Conservation (phyloP, 1,140 invertebrate genomes). For the Diorhabda sublineata region DNA sequence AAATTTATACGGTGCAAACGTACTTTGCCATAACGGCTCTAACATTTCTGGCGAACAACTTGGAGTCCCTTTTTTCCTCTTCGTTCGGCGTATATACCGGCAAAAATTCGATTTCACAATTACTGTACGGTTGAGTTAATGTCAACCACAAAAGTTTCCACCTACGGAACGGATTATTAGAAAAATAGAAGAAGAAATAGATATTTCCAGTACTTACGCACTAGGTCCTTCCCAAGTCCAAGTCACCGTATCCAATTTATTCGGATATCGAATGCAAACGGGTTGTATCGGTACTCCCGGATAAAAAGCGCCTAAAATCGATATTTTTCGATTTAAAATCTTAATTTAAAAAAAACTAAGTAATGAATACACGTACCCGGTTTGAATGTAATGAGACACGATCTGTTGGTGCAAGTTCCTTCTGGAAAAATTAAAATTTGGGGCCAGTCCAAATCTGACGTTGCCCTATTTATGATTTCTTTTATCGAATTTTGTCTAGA, state of each 20-base stretch:
- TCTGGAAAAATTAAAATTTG: constrained; percentile 93
- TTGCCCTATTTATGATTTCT: constrained; percentile 82
- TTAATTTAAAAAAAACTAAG: neutral
- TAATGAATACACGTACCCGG: constrained; percentile 54
- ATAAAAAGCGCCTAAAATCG: constrained; percentile 62
- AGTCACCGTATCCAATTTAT: constrained; percentile 86
- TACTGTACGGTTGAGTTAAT: constrained; percentile 83
- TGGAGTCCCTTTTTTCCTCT: constrained; percentile 81
- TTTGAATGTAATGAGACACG: constrained; percentile 93
- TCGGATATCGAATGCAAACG: constrained; percentile 87
- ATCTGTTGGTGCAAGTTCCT: constrained; percentile 92
- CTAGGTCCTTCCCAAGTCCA: constrained; percentile 98
- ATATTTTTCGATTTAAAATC: too few species aligned
- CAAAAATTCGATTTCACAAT: constrained; percentile 90
- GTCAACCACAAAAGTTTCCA: constrained; percentile 85
- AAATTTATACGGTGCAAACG: constrained; percentile 42
- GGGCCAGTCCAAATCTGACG: constrained; percentile 84
- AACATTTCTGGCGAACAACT: constrained; percentile 88
- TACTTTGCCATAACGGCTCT: constrained; percentile 87
- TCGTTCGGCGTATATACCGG: constrained; percentile 87
- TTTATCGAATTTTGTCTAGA: constrained; percentile 87
- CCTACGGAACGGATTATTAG: constrained; percentile 49
- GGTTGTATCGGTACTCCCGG: constrained; percentile 93
- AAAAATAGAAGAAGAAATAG: neutral
- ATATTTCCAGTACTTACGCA: constrained; percentile 65